Evolutionary conservation across 2,797 vertebrate genomes (phyloP).

Genomic region (Danio aesculapii): DNA sequence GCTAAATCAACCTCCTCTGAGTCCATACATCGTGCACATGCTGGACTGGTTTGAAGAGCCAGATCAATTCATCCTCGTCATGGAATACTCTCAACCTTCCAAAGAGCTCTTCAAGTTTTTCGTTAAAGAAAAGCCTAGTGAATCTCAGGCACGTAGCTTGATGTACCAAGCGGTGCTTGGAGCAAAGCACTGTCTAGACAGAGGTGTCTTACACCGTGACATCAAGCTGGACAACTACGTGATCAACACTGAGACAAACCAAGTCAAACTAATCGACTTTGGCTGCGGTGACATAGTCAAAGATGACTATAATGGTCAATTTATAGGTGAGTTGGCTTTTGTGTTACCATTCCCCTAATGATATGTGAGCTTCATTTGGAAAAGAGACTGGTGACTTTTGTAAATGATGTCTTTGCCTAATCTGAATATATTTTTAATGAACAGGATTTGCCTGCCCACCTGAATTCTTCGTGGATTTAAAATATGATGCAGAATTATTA

Average conservation of each 20-base stretch:
- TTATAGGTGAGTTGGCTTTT: background rate
- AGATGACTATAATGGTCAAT: background rate
- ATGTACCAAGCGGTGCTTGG: background rate
- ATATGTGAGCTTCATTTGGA: too few species aligned
- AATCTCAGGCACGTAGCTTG: background rate
- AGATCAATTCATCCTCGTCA: background rate
- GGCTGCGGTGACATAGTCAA: background rate
- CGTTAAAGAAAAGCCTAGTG: accelerated
- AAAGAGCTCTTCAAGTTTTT: background rate
- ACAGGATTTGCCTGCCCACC: background rate
- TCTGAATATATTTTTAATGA: background rate
- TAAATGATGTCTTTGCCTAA: background rate
- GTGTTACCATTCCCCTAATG: background rate
- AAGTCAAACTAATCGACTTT: background rate
- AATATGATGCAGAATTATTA: background rate
- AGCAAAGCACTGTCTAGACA: background rate
- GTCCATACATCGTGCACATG: background rate
- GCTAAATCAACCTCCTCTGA: too few species aligned
- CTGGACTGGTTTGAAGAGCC: too few species aligned
- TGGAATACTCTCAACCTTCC: background rate
- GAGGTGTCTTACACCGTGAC: background rate
- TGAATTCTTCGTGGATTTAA: background rate
- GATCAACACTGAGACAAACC: background rate
- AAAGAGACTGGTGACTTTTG: too few species aligned
- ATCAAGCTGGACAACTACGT: background rate